Evolutionary conservation across 2,888 invertebrate genomes (phyloP).

Genomic region (Disparrhopalites patrizii): DNA sequence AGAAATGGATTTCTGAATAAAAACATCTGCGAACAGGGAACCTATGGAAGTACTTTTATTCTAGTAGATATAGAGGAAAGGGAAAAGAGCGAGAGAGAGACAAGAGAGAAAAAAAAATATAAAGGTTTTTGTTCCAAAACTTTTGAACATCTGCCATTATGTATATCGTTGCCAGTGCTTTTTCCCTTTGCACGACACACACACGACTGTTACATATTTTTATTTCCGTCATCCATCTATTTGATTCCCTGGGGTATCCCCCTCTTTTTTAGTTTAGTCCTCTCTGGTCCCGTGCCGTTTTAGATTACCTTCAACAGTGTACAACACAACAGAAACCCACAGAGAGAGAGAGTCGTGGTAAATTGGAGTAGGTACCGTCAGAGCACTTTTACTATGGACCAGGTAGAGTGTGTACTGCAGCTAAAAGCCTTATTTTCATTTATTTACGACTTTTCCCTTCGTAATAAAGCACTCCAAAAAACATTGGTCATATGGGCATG

Average conservation of each 20-base stretch:
- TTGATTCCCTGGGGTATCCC: neutral
- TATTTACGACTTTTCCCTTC: no score
- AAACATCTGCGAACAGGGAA: constrained; percentile 13
- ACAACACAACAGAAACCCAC: no score
- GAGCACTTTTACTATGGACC: no score
- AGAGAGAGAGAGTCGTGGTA: no score
- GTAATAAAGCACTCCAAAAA: no score
- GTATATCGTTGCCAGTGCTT: neutral
- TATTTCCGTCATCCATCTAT: constrained; percentile 17
- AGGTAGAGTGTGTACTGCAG: no score
- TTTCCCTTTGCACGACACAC: no score
- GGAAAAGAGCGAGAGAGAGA: neutral
- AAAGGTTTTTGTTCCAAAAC: neutral
- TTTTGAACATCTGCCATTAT: constrained; percentile 23
- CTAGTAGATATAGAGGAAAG: neutral
- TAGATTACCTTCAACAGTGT: no score
- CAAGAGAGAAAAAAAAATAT: constrained; percentile 1
- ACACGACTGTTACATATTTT: constrained; percentile 16
- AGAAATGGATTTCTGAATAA: neutral
- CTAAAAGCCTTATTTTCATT: no score
- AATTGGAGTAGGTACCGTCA: no score
- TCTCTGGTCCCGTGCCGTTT: neutral
- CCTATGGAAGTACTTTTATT: neutral
- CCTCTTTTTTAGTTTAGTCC: neutral
- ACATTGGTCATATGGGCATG: neutral